These are phyloP conservation scores for Theocolax elegans DNA, from an alignment of 1,140 invertebrate genomes.

Conservation along the genomic window DNA sequence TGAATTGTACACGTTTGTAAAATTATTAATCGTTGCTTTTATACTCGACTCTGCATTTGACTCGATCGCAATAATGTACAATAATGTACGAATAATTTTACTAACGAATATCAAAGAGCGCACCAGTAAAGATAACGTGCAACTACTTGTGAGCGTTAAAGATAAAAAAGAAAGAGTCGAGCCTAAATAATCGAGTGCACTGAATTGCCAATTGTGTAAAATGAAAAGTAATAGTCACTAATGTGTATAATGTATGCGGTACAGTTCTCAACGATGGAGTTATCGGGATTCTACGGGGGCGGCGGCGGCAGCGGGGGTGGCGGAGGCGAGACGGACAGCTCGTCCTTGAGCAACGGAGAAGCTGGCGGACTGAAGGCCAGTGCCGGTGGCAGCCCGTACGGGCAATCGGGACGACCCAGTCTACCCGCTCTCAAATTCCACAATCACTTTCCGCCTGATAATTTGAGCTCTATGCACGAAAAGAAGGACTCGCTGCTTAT, in stretches of 20 bases:
- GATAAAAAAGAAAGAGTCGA: no score
- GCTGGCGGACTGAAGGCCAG: constrained; percentile 73
- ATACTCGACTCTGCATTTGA: no score
- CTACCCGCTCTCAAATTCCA: constrained; percentile 89
- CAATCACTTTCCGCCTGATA: constrained; percentile 90
- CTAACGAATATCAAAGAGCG: no score
- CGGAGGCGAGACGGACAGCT: constrained; percentile 74
- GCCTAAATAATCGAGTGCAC: no score
- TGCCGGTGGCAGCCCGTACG: constrained; percentile 82
- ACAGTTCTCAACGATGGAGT: constrained; percentile 78
- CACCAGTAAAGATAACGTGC: no score
- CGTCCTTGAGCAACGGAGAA: constrained; percentile 71
- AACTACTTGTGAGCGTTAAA: no score
- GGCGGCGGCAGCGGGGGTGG: constrained; percentile 70
- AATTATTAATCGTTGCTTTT: no score
- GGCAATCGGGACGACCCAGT: constrained; percentile 71
- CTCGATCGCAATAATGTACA: no score
- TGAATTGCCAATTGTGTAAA: no score
- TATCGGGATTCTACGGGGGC: constrained; percentile 86
- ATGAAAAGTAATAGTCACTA: no score
- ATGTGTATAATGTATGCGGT: background rate
- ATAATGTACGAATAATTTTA: no score
- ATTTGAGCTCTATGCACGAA: constrained; percentile 72
- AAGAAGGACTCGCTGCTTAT: constrained; percentile 72
- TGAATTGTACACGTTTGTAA: no score